These are phyloP conservation scores for Ridgeia piscesae DNA, from an alignment of 1,140 invertebrate genomes.

Conservation along the genomic window DNA sequence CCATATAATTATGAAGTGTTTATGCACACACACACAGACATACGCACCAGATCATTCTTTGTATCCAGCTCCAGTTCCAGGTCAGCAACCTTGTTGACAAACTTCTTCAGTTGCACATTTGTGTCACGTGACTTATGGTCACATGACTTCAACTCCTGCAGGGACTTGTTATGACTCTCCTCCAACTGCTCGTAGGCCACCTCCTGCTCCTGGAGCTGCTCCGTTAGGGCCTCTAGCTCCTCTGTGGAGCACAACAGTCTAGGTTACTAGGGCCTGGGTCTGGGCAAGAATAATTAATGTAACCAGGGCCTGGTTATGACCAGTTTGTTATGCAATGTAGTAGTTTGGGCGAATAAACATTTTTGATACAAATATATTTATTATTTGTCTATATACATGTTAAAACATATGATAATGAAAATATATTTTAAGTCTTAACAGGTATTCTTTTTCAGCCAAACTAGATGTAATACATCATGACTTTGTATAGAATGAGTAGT, in stretches of 20 bases:
- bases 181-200: conserved; percentile 39
- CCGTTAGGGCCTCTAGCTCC: conserved; percentile 47
- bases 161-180: conserved; percentile 48
- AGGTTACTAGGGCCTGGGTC: background rate
- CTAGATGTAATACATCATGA: too few relatives aligned
- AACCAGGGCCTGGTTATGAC: background rate
- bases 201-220: conserved; percentile 44
- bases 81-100: conserved; percentile 38
- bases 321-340: too few relatives aligned
- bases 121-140: background rate
- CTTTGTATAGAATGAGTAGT: too few relatives aligned
- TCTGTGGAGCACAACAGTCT: conserved; percentile 36
- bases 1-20: background rate
- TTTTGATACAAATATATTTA: too few relatives aligned
- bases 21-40: background rate
- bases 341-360: too few relatives aligned
- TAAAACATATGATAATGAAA: too few relatives aligned
- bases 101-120: background rate
- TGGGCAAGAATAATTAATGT: background rate
- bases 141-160: conserved; percentile 37
- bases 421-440: too few relatives aligned
- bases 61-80: conserved; percentile 46
- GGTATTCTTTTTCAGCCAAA: too few relatives aligned
- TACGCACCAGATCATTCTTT: conserved; percentile 51
- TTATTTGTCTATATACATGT: too few relatives aligned